Evolutionary conservation across 2,113 vertebrate species (phyloP), one percentile per base, ranked within the genome.

Genomic region (Oreotrochilus melanogaster): DNA sequence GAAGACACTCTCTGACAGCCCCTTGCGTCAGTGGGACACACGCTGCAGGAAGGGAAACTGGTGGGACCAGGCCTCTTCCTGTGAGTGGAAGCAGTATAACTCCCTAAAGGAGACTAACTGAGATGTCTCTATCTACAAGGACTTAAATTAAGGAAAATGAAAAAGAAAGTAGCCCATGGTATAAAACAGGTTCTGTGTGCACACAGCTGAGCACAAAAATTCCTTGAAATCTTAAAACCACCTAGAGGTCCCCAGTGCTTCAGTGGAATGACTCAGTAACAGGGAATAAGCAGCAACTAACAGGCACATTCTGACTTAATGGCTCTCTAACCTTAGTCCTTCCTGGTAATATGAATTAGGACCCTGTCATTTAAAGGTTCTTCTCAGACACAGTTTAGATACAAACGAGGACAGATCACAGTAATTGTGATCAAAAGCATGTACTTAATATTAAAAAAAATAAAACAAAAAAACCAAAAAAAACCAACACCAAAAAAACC

Each of bases 11-110:
- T 21, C 31, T 21, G 35, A 1, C 19, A 2, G 12, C 3, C 12
- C 28, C 30, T 54, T 7, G 1, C 4, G 1, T 13, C 62, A 48
- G 24, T 1, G 17, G 74, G 51, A 58, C 42, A 3, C 42, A 3
- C 1, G 2, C 47, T 39, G 51, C 5, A 0, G 3, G 23, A 14
- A 3, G 5, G 9, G 58, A 30, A 35, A 7, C 48, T 1, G 24
- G 43, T 35, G 48, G 21, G 30, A 42, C 27, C 1, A 14, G 8
- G 57, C 21, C 31, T 35, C 1, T 9, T 18, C n/a, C 81, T 6
- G 42, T 10, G 56, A 45, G 25, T 2, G 9, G 31, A 51, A 37
- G 21, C 25, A 28, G 9, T 9, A 12, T 11, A 11, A 1, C 9
- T 25, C n/a, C 57, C 2, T 2, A 18, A 21, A 37, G 28, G 31